Evolutionary conservation across 2,113 vertebrate species (phyloP), one percentile per base, ranked within the genome.

Genomic region (Xenopus borealis): DNA sequence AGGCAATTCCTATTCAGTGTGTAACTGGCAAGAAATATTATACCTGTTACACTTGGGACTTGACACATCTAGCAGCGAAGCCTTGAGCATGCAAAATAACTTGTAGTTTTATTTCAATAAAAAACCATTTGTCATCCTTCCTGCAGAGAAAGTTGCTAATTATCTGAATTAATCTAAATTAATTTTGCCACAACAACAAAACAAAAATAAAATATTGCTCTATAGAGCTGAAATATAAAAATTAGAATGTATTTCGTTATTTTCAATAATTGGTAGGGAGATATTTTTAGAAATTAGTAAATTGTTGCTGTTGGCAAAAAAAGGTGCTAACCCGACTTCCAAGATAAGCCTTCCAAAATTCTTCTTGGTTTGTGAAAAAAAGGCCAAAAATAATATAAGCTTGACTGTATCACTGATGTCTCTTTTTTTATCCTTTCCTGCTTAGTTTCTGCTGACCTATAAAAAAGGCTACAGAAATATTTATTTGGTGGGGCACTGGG

Each of bases 21-120:
- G 19, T 75, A 61, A 14, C 65, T 62, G 65, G 72, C 45, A 69
- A 69, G 57, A 75, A 75, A 75, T 68, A 75, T 62, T 75, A 40
- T 59, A 75, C 72, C 57, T 68, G 64, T 69, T 75, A 75, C 66
- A 63, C 73, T 57, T 62, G 73, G 73, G 72, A 69, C 45, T 62
- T 75, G 66, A 69, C 58, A 69, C 45, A 62, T 75, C 30, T 53
- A 44, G 58, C n/a, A 47, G 62, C 63, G 19, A 23, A 20, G 66
- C 18, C 53, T 27, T 61, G 59, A 69, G 33, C 58, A 69, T 62
- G 58, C 50, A 75, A 66, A 68, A 69, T 69, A 44, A 62, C 52
- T 27, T 44, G 58, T n/a, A 69, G 12, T 12, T n/a, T 68, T 11
- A 63, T 53, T 75, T 55, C 40, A 53, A 62, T 69, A 46, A 69